A percentile compares a stretch with the other conserved stretches of the same genome.
phyloP scores from a whole-genome alignment of 2,113 vertebrate species.

The Grammomys surdaster region DNA sequence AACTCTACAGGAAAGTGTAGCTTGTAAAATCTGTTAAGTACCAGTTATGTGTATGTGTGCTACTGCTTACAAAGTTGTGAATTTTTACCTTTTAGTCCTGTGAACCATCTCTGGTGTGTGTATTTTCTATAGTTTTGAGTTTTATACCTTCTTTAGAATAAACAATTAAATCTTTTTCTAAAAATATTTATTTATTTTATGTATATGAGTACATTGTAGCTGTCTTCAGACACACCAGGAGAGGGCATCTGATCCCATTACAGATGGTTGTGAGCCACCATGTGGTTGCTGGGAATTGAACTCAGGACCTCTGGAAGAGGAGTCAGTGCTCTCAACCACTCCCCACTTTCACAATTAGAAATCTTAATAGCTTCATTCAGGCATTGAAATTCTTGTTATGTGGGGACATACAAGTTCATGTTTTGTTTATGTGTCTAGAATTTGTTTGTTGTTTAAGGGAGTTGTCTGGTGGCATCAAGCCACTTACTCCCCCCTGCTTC shows the following conservation, averaged over 20 bases:
- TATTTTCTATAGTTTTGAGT: slow-evolving; percentile 39
- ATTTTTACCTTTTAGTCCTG: background rate
- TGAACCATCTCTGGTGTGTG: slow-evolving; percentile 21
- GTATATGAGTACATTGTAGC: too few species aligned
- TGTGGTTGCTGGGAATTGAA: too few species aligned
- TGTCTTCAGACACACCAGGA: too few species aligned
- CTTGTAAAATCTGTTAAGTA: slow-evolving; percentile 33
- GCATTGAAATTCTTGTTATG: background rate
- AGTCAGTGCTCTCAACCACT: too few species aligned
- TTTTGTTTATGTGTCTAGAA: slow-evolving; percentile 38
- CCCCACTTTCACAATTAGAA: background rate
- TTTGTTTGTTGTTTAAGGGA: background rate
- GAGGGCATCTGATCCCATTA: too few species aligned
- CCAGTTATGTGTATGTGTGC: background rate
- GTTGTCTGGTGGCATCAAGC: slow-evolving; percentile 28
- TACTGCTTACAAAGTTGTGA: slow-evolving; percentile 39
- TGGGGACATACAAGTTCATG: background rate
- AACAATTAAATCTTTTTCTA: background rate
- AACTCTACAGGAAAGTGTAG: slow-evolving; percentile 38
- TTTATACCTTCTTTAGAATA: slow-evolving; percentile 63
- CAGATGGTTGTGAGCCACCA: too few species aligned
- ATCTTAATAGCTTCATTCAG: slow-evolving; percentile 46
- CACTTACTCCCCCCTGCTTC: background rate
- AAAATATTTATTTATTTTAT: too few species aligned
- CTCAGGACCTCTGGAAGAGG: too few species aligned